Conservation (phyloP, 2,797 vertebrate genomes). For the Pygocentrus nattereri region DNA sequence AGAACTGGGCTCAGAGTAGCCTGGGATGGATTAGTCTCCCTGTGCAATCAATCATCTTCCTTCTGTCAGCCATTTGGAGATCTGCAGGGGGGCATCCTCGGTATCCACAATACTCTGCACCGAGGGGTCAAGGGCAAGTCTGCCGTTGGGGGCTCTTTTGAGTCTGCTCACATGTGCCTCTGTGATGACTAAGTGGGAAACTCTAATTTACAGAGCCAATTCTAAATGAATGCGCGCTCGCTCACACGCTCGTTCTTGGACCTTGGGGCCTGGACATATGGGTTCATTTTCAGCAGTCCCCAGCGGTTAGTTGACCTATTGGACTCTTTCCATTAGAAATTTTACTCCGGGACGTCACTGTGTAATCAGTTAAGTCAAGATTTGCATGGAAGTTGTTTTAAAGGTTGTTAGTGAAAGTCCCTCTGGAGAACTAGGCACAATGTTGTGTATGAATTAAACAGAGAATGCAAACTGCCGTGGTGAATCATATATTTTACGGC, state of each 20-base stretch:
- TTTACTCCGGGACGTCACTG: background rate
- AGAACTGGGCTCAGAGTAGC: background rate
- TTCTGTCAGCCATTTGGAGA: slow-evolving; percentile 53
- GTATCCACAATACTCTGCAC: slow-evolving; percentile 22
- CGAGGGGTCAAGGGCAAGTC: slow-evolving; percentile 11
- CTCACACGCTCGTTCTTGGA: background rate
- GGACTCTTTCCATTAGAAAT: slow-evolving; percentile 13
- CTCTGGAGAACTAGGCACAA: background rate
- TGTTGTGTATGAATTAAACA: background rate
- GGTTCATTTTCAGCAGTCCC: slow-evolving; percentile 13
- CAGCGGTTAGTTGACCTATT: slow-evolving; percentile 12
- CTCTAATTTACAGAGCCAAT: slow-evolving; percentile 19
- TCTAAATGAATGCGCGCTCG: slow-evolving; percentile 21
- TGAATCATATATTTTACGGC: background rate
- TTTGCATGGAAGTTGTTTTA: background rate
- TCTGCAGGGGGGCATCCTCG: slow-evolving; percentile 48
- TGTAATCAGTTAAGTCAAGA: slow-evolving; percentile 6
- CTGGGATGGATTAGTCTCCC: slow-evolving; percentile 47
- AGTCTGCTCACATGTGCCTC: slow-evolving; percentile 23
- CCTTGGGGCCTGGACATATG: slow-evolving; percentile 23
- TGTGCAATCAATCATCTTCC: slow-evolving; percentile 53
- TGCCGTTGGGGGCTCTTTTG: slow-evolving; percentile 5
- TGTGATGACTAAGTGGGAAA: slow-evolving; percentile 20
- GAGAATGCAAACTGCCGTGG: background rate
- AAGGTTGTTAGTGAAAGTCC: slow-evolving; percentile 10